Conservation (phyloP, 2,113 vertebrate species). For the Aplodontia rufa region DNA sequence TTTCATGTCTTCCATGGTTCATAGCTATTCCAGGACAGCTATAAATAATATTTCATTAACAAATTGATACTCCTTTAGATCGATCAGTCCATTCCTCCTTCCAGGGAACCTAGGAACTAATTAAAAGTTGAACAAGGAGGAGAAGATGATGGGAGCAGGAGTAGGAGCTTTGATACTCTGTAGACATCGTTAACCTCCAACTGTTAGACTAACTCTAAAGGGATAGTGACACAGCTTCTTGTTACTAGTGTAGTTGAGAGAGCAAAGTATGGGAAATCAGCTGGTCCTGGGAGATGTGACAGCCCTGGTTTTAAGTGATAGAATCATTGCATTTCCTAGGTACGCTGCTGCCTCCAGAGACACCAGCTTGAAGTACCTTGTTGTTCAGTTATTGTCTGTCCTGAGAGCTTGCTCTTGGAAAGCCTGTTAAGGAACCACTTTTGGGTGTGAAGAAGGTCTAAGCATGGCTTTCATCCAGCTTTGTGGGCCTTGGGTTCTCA, state of each 20-base stretch:
- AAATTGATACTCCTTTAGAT: neutral
- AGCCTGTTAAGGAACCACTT: neutral
- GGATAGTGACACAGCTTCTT: neutral
- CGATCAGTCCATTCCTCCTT: neutral
- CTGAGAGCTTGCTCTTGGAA: rapidly evolving
- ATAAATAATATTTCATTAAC: neutral
- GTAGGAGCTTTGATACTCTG: neutral
- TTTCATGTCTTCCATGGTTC: neutral
- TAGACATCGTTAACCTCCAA: neutral
- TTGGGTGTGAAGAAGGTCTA: neutral
- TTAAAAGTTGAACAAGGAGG: neutral
- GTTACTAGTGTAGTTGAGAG: neutral
- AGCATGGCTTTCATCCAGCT: neutral
- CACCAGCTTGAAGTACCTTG: too few species aligned
- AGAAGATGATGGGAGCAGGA: neutral
- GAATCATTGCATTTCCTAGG: neutral
- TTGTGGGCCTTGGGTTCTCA: neutral
- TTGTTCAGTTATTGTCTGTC: neutral
- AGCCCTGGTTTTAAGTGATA: neutral
- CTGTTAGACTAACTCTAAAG: neutral
- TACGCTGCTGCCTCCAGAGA: neutral
- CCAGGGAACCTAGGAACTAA: neutral
- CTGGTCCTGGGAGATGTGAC: neutral
- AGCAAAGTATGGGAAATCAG: neutral
- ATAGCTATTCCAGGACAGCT: neutral